Percentiles rank a stretch among this genome's conserved stretches.
Conservation (phyloP, 1,140 invertebrate species). For the Drosophila bocqueti region DNA sequence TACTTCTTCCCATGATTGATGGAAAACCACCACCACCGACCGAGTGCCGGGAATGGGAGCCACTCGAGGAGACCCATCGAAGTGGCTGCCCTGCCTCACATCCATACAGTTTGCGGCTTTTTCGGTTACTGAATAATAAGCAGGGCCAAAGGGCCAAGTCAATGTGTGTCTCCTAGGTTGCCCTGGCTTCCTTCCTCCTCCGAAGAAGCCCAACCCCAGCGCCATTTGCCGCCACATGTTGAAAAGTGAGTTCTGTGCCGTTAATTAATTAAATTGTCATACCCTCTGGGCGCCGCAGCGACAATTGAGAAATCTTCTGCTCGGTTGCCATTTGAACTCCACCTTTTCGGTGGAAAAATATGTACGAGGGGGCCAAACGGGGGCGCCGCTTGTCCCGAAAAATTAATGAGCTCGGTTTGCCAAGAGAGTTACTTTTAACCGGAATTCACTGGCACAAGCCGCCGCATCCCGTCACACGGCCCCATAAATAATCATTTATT, state of each 20-base stretch:
- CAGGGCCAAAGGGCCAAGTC: conserved; percentile 37
- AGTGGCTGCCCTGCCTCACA: conserved; percentile 39
- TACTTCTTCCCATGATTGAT: conserved; percentile 67
- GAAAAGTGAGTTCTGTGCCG: conserved; percentile 65
- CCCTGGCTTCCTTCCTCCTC: conserved; percentile 10
- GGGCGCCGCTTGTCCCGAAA: conserved; percentile 4
- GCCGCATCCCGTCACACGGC: background rate
- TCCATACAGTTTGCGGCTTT: conserved; percentile 65
- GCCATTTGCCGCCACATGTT: conserved; percentile 23
- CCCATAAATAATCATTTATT: conserved; percentile 49
- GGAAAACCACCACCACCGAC: conserved; percentile 36
- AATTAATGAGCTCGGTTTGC: conserved; percentile 51
- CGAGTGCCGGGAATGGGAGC: background rate
- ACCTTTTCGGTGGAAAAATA: conserved; percentile 36
- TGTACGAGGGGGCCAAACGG: background rate
- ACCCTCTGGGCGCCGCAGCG: conserved; percentile 33
- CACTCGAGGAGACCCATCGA: conserved; percentile 50
- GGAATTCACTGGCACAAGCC: conserved; percentile 48
- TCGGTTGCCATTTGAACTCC: conserved; percentile 56
- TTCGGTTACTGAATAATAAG: conserved; percentile 76
- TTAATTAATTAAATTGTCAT: conserved; percentile 78
- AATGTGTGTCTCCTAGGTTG: conserved; percentile 39
- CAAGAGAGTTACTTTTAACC: conserved; percentile 38
- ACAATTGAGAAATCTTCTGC: conserved; percentile 59
- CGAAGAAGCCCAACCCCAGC: background rate